Percentiles rank a stretch among this genome's conserved stretches.
Conservation (phyloP, 2,797 vertebrate species). For the Rhyacichthys aspro region DNA sequence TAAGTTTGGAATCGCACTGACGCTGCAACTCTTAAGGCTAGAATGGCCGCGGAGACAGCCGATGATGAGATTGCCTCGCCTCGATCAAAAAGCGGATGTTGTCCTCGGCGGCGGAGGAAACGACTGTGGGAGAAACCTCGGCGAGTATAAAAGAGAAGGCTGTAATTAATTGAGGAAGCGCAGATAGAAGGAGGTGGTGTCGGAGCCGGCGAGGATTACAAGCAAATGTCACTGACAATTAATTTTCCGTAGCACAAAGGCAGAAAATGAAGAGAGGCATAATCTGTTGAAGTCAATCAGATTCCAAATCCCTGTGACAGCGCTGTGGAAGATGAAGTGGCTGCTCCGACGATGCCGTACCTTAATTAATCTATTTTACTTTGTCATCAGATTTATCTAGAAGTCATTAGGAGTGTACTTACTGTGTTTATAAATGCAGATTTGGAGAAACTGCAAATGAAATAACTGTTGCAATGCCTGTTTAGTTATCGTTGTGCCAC, state of each 20-base stretch:
- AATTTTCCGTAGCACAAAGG: slow-evolving; percentile 66
- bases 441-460: neutral
- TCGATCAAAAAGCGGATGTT: slow-evolving; percentile 60
- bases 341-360: slow-evolving; percentile 39
- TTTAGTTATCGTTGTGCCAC: too few relatives aligned
- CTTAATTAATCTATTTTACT: slow-evolving; percentile 75
- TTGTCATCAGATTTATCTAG: slow-evolving; percentile 70
- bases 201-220: slow-evolving; percentile 44
- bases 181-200: slow-evolving; percentile 35
- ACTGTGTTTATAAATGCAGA: neutral
- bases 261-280: slow-evolving; percentile 63
- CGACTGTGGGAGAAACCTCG: slow-evolving; percentile 34
- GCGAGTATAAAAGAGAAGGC: slow-evolving; percentile 42
- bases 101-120: slow-evolving; percentile 55
- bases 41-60: slow-evolving; percentile 38
- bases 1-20: slow-evolving; percentile 48
- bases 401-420: slow-evolving; percentile 45
- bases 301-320: slow-evolving; percentile 71
- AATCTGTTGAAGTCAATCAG: slow-evolving; percentile 76
- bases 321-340: slow-evolving; percentile 69
- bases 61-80: slow-evolving; percentile 63
- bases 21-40: slow-evolving; percentile 50
- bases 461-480: neutral
- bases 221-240: slow-evolving; percentile 73
- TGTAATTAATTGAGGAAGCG: slow-evolving; percentile 63